Evolutionary conservation across 2,113 vertebrate genomes (phyloP).

Genomic region (Charadrius vociferus): DNA sequence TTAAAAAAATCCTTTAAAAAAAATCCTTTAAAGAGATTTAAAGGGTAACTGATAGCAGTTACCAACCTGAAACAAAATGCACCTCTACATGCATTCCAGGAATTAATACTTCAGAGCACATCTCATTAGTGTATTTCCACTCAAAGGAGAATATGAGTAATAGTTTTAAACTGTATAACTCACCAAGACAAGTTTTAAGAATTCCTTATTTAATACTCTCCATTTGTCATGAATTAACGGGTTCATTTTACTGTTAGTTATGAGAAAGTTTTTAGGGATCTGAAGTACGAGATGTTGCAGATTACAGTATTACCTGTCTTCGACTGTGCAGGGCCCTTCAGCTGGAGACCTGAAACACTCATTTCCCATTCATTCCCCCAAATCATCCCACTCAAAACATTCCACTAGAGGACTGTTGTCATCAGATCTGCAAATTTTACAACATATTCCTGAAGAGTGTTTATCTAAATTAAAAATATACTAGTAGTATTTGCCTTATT

Average conservation of each 20-base stretch:
- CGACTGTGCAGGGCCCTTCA: background rate
- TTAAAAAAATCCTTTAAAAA: background rate
- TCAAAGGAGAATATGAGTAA: background rate
- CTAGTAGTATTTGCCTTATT: background rate
- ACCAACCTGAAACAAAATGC: background rate
- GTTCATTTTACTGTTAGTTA: background rate
- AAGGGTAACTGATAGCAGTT: background rate
- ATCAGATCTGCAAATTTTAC: constrained; percentile 43
- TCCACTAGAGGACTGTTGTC: background rate
- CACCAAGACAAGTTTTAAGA: background rate
- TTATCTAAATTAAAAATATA: background rate
- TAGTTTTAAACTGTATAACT: constrained; percentile 10
- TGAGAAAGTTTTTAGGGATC: constrained; percentile 6
- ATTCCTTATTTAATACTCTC: background rate
- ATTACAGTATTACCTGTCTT: background rate
- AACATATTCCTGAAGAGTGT: constrained; percentile 11
- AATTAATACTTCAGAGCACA: background rate
- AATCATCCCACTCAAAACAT: background rate
- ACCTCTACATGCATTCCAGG: background rate
- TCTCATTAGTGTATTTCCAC: background rate
- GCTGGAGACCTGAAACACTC: background rate
- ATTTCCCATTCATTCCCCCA: background rate
- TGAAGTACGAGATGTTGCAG: background rate
- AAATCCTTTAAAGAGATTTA: background rate
- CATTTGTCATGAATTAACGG: constrained; percentile 12